A percentile compares a stretch with the other conserved stretches of the same genome.
Conservation (phyloP, 64 coral and sea anemone species). For the Acropora yongei region DNA sequence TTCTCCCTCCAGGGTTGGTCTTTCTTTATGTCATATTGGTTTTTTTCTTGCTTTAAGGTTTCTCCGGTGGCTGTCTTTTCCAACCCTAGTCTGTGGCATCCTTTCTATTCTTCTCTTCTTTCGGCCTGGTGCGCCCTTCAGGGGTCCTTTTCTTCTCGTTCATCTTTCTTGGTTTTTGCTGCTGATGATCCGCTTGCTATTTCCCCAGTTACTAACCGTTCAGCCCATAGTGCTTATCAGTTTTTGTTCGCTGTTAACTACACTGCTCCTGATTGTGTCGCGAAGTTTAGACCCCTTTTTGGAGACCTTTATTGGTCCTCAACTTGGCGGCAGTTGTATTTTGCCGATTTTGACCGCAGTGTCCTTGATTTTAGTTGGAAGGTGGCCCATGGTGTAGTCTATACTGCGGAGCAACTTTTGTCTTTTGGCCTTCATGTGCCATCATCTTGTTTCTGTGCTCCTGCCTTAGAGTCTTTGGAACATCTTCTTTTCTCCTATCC, state of each 20-base stretch:
- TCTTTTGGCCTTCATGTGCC: background rate
- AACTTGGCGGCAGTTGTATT: background rate
- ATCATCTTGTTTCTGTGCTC: background rate
- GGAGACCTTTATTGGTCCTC: conserved; percentile 10
- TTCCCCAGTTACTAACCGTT: background rate
- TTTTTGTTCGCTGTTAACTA: too few relatives aligned
- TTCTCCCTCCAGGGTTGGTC: background rate
- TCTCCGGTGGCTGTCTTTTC: background rate
- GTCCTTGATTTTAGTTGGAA: conserved; percentile 28
- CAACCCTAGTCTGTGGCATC: background rate
- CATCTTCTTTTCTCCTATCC: background rate
- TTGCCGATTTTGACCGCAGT: background rate
- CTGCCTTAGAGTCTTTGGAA: background rate
- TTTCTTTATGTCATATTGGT: too few relatives aligned
- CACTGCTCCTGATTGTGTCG: background rate
- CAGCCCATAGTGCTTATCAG: background rate
- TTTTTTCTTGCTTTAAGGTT: background rate
- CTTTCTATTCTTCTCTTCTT: conserved; percentile 14
- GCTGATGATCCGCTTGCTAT: too few relatives aligned
- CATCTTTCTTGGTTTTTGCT: background rate
- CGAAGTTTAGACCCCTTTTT: background rate
- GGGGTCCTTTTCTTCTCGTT: background rate
- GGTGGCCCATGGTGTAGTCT: background rate
- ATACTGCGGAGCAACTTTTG: background rate
- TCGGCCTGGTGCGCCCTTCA: background rate